Evolutionary conservation across 2,888 invertebrate genomes (phyloP).

Genomic region (Pocota personata): DNA sequence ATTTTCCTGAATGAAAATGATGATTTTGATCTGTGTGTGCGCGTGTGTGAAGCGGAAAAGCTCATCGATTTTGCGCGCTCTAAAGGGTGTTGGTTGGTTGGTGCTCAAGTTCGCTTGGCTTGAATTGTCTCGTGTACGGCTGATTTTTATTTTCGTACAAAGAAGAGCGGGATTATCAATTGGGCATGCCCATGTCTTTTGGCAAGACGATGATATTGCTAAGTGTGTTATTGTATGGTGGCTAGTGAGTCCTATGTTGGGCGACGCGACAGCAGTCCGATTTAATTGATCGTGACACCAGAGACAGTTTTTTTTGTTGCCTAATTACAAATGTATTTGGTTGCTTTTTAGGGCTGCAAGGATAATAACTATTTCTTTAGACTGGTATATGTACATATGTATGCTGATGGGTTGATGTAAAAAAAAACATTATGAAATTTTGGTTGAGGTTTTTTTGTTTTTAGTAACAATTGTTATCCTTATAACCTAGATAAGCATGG

Average conservation of each 20-base stretch:
- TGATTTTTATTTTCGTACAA: conserved; percentile 49
- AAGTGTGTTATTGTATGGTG: conserved; percentile 3
- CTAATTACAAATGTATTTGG: neutral
- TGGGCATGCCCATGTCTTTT: conserved; percentile 12
- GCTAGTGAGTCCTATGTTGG: neutral
- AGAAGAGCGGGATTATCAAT: conserved; percentile 28
- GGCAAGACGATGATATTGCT: neutral
- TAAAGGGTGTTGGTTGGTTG: conserved; percentile 23
- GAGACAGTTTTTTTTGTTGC: neutral
- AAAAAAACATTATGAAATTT: no score
- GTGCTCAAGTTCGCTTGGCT: conserved; percentile 11
- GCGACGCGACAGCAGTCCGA: neutral
- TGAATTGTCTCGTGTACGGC: conserved; percentile 11
- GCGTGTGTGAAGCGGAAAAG: conserved; percentile 28
- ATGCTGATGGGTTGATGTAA: no score
- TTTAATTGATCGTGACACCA: conserved; percentile 14
- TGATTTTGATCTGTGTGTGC: neutral
- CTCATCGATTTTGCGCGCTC: conserved; percentile 42
- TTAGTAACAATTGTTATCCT: no score
- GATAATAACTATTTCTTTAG: no score
- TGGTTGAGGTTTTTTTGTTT: no score
- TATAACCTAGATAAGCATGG: no score
- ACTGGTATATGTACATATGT: no score
- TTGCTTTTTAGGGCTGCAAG: neutral
- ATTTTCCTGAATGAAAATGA: conserved; percentile 59